A percentile compares a stretch with the other conserved stretches of the same genome.
Evolutionary conservation across 2,888 invertebrate species (phyloP).

Genomic region (Drosophila peninsularis): DNA sequence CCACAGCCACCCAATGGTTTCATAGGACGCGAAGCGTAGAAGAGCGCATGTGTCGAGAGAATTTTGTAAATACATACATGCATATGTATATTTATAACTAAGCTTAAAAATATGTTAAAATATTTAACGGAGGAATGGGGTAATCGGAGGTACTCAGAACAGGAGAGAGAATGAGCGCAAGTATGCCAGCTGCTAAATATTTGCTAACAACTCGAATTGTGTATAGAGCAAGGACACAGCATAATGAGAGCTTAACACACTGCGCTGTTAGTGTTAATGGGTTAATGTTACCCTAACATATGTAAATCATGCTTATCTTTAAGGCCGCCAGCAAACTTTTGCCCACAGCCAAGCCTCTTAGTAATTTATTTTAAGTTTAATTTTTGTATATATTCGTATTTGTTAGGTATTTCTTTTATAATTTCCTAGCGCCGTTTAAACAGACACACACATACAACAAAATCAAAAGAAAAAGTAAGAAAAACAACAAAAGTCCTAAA

Average conservation of each 20-base stretch:
- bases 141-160: conserved; percentile 9
- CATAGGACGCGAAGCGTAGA: conserved; percentile 82
- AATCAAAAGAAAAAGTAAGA: conserved; percentile 5
- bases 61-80: conserved; percentile 49
- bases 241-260: not conserved
- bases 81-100: conserved; percentile 22
- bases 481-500: conserved; percentile 72
- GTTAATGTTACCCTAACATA: too few relatives aligned
- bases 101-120: conserved; percentile 34
- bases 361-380: conserved; percentile 45
- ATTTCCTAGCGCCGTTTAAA: conserved; percentile 57
- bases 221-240: not conserved
- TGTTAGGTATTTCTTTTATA: conserved; percentile 72
- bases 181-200: not conserved
- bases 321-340: conserved; percentile 54
- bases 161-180: conserved; percentile 1
- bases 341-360: conserved; percentile 55
- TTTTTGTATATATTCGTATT: conserved; percentile 64
- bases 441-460: conserved; percentile 25
- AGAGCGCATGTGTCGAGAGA: conserved; percentile 22
- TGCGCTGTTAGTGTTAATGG: too few relatives aligned
- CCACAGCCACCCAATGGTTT: conserved; percentile 83
- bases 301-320: conserved; percentile 43
- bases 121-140: not conserved
- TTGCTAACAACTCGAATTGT: conserved; percentile 17